phyloP scores from a whole-genome alignment of 1,140 invertebrate species.

The Yoshiicerus persimilis region DNA sequence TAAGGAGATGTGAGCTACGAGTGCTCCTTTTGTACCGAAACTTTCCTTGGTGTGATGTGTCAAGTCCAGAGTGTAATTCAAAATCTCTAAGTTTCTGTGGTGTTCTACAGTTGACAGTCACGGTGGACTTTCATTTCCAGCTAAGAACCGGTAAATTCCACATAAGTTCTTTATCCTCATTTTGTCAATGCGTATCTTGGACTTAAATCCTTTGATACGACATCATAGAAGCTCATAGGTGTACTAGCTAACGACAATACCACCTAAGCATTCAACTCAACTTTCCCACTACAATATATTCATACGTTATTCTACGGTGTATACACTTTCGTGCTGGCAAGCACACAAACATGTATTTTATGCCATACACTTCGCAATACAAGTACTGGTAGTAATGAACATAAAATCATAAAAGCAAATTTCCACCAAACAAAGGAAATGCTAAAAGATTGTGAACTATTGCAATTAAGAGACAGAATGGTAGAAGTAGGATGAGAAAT shows the following conservation, averaged over 20 bases:
- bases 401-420: no score
- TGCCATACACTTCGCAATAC: no score
- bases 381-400: no score
- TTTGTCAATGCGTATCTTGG: neutral
- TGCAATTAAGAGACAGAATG: no score
- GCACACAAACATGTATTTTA: no score
- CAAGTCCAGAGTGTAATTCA: neutral
- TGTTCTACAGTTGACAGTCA: neutral
- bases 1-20: neutral
- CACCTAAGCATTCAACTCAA: neutral
- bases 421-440: no score
- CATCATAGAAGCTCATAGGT: neutral
- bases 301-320: neutral
- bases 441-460: no score
- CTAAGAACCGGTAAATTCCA: slow-evolving; percentile 19
- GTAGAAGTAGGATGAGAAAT: no score
- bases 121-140: neutral
- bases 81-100: neutral
- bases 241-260: no score
- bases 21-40: neutral
- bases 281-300: neutral
- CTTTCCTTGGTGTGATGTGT: neutral
- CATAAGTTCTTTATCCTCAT: slow-evolving; percentile 22
- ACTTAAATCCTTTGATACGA: neutral
- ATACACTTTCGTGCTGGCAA: no score